Evolutionary conservation across 2,888 invertebrate genomes (phyloP).

Genomic region (Seladonia tumulorum): DNA sequence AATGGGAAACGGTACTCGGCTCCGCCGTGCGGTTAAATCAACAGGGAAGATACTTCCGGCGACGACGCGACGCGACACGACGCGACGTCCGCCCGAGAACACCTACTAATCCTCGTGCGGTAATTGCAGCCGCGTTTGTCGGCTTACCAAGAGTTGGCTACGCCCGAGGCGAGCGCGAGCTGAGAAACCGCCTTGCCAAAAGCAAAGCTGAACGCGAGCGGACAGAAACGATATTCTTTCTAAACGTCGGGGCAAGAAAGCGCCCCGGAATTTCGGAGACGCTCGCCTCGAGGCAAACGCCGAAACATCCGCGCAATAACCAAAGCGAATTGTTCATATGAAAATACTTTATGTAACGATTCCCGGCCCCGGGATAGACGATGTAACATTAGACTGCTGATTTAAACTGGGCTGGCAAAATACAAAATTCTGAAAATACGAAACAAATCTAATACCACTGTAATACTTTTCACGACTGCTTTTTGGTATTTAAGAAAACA

Average conservation of each 20-base stretch:
- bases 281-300: constrained; percentile 14
- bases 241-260: constrained; percentile 19
- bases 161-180: neutral
- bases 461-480: too few species aligned
- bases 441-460: too few species aligned
- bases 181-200: neutral
- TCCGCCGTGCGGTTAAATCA: constrained; percentile 4
- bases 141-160: neutral
- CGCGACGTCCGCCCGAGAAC: neutral
- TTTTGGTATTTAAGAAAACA: too few species aligned
- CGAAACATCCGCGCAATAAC: constrained; percentile 33
- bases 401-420: too few species aligned
- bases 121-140: constrained; percentile 1
- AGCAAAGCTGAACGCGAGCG: neutral
- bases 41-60: neutral
- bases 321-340: constrained; percentile 39
- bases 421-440: too few species aligned
- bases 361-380: neutral
- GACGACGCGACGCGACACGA: neutral
- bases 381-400: neutral
- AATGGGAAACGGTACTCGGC: neutral
- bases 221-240: neutral
- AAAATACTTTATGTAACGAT: neutral
- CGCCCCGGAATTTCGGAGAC: constrained; percentile 7
- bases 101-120: neutral